Evolutionary conservation across 2,797 vertebrate genomes (phyloP).

Genomic region (Arnoldichthys spilopterus): DNA sequence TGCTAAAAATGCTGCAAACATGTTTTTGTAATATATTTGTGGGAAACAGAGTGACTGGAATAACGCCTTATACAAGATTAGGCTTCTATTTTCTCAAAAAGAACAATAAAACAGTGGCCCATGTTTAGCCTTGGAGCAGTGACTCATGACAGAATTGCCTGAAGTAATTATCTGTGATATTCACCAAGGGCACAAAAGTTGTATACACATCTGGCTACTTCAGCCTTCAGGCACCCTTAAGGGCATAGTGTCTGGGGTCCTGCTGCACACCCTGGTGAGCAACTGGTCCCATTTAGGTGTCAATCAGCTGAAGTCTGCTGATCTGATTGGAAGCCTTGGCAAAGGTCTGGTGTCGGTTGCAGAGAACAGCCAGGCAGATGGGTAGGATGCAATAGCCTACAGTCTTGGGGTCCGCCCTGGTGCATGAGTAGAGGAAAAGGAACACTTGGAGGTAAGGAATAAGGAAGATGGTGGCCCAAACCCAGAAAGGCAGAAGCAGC

Average conservation of each 20-base stretch:
- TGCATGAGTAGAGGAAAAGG: conserved; percentile 96
- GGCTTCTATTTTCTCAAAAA: background rate
- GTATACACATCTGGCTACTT: conserved; percentile 23
- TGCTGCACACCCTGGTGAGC: background rate
- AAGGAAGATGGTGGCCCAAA: conserved; percentile 89
- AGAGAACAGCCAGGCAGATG: conserved; percentile 90
- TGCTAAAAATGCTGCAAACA: background rate
- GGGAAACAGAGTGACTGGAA: conserved; percentile 8
- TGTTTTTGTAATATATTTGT: conserved; percentile 2
- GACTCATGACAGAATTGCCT: background rate
- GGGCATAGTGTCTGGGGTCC: background rate
- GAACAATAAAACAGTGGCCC: background rate
- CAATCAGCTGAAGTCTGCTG: conserved; percentile 86
- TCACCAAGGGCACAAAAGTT: background rate
- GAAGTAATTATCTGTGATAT: no score
- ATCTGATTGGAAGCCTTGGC: conserved; percentile 90
- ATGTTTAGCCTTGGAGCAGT: background rate
- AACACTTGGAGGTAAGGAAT: conserved; percentile 95
- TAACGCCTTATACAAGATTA: background rate
- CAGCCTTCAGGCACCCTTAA: conserved; percentile 6
- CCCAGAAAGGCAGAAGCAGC: conserved; percentile 89
- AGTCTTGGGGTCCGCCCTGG: conserved; percentile 90
- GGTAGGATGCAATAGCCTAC: conserved; percentile 95
- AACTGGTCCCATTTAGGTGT: conserved; percentile 76
- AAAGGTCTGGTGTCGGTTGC: conserved; percentile 88